phyloP scores from a whole-genome alignment of 2,888 invertebrate species.

The Volucella inanis region DNA sequence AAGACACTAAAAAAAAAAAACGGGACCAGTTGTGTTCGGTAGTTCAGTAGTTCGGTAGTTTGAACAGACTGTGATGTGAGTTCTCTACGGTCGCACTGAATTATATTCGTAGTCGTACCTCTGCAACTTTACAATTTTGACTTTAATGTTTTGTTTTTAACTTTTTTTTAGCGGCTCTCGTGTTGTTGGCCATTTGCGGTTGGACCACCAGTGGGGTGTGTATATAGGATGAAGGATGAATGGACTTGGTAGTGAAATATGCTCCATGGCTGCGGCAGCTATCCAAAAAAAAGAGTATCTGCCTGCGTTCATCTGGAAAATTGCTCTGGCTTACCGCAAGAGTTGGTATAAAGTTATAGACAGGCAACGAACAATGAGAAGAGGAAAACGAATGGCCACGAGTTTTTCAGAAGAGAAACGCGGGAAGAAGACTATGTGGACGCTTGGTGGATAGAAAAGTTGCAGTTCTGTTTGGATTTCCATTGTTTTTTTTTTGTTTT shows the following conservation, averaged over 20 bases:
- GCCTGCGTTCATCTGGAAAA: conserved; percentile 57
- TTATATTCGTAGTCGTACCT: conserved; percentile 26
- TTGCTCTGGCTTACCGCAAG: conserved; percentile 36
- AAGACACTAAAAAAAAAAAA: conserved; percentile 58
- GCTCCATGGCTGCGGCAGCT: conserved; percentile 1
- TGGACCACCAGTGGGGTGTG: not conserved
- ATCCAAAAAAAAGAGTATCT: conserved; percentile 11
- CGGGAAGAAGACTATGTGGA: conserved; percentile 40
- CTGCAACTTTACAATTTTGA: conserved; percentile 63
- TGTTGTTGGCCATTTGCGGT: conserved; percentile 37
- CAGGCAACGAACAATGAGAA: not conserved
- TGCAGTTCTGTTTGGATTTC: not conserved
- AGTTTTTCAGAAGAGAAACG: conserved; percentile 12
- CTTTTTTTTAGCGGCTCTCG: conserved; percentile 17
- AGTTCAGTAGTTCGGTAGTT: no score
- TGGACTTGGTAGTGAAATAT: conserved; percentile 12
- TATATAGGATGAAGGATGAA: not conserved
- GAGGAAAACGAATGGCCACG: not conserved
- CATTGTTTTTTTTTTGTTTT: conserved; percentile 39
- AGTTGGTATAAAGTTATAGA: not conserved
- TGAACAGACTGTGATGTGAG: conserved; percentile 18
- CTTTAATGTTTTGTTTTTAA: conserved; percentile 33
- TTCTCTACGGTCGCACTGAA: conserved; percentile 62
- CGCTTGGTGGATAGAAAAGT: conserved; percentile 28
- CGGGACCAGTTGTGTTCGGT: conserved; percentile 67